phyloP scores from a whole-genome alignment of 2,888 invertebrate species.

The Cylindroiulus punctatus region DNA sequence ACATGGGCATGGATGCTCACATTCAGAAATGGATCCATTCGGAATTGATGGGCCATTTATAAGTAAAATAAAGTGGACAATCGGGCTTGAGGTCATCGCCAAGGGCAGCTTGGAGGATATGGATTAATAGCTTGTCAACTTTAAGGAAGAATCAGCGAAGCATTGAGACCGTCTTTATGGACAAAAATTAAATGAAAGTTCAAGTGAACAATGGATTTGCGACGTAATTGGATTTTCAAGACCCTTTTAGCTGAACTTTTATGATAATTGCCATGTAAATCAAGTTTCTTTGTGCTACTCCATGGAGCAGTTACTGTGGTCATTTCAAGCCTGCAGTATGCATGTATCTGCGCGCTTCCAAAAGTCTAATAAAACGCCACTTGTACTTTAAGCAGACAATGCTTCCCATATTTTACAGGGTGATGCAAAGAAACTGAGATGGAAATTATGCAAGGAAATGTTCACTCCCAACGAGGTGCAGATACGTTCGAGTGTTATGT shows the following conservation, averaged over 20 bases:
- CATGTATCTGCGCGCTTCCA: too few relatives aligned
- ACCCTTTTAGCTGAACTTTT: conserved; percentile 20
- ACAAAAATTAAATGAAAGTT: conserved; percentile 22
- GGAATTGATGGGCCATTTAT: not conserved
- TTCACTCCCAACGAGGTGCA: too few relatives aligned
- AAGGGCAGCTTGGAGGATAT: not conserved
- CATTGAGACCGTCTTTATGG: not conserved
- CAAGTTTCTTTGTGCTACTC: not conserved
- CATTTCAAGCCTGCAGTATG: too few relatives aligned
- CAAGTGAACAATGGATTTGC: conserved; percentile 22
- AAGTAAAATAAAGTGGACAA: conserved; percentile 23
- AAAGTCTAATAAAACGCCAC: too few relatives aligned
- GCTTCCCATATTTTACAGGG: too few relatives aligned
- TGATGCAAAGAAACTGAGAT: too few relatives aligned
- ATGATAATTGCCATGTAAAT: conserved; percentile 12
- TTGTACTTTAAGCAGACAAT: too few relatives aligned
- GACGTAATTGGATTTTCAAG: conserved; percentile 20
- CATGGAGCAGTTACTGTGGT: too few relatives aligned
- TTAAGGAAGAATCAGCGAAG: not conserved
- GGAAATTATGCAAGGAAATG: too few relatives aligned
- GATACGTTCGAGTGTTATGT: too few relatives aligned
- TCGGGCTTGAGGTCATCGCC: not conserved
- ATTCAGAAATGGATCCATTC: not conserved
- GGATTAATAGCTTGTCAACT: conserved; percentile 20
- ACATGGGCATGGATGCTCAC: not conserved